Evolutionary conservation across 2,888 invertebrate genomes (phyloP), one percentile per base, ranked within the genome.

Genomic region (Eupithecia insigniata): DNA sequence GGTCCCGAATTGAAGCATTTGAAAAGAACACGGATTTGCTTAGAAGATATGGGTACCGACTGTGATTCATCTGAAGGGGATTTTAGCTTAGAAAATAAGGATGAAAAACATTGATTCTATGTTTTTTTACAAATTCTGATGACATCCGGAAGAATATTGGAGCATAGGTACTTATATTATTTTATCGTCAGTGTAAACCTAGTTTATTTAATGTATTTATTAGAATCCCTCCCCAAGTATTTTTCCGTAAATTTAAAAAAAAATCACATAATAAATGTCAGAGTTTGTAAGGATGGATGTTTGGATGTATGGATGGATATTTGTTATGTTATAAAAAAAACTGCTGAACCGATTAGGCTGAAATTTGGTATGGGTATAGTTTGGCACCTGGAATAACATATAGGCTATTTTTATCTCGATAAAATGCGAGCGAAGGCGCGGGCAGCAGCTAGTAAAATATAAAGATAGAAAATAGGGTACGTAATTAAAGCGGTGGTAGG

Each of bases 11-110:
- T 70, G 69, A 71, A 34, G 71, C 51, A 67, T 76, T 64, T 76
- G 51, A 76, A 73, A 74, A 73, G 71, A 73, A 76, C 71, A 73
- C 65, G 67, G 34, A 71, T 73, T 71, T 55, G 55, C 22, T 22
- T 65, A 22, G 69, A 68, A 71, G 73, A 73, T 67, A 67, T 69
- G 28, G 12, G 12, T 32, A 62, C 0, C 12, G 26, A 28, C 58
- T 26, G 66, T 55, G 65, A 73, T 75, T 80, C 71, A 67, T 65
- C 71, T 76, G 65, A 77, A 72, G 78, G 62, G 66, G 66, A 67
- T 73, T 71, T 66, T 7, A 5, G 64, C 64, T 36, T 64, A 64
- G 22, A 39, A 64, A 64, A 64, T 64, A 64, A 64, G 26, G 12
- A n/a, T 32, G 18, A 32, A 32, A 61, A 30, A 62, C 61, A 32